Percentiles rank a stretch among this genome's conserved stretches.
Evolutionary conservation across 2,113 vertebrate species (phyloP).

Genomic region (Ptilonorhynchus violaceus): DNA sequence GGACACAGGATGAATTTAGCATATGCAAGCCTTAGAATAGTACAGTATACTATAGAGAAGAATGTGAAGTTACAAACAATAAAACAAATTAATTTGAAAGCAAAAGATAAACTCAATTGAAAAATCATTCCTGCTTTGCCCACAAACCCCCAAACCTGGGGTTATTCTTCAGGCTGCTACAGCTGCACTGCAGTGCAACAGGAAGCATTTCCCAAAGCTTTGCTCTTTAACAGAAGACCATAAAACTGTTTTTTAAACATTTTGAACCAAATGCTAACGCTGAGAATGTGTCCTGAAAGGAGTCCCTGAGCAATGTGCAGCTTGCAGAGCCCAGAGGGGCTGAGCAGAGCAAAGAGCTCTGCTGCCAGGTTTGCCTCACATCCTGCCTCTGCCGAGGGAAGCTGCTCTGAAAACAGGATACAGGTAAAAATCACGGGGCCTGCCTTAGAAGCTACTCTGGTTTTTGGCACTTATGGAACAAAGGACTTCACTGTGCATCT

Average conservation of each 20-base stretch:
- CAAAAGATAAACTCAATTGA: background rate
- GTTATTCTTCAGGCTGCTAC: background rate
- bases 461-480: background rate
- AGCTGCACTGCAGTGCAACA: background rate
- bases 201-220: background rate
- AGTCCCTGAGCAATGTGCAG: background rate
- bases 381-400: slow-evolving; percentile 49
- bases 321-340: background rate
- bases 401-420: slow-evolving; percentile 58
- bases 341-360: background rate
- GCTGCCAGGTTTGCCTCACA: slow-evolving; percentile 29
- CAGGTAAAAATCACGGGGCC: background rate
- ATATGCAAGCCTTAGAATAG: background rate
- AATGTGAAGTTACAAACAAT: background rate
- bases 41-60: background rate
- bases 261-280: background rate
- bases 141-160: background rate
- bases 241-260: background rate
- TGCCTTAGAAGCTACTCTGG: background rate
- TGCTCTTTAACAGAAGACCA: background rate
- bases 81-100: background rate
- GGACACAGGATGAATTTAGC: background rate
- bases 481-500: background rate
- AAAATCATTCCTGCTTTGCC: background rate
- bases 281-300: background rate